A percentile compares a stretch with the other conserved stretches of the same genome.
Conservation (phyloP, 2,888 invertebrate species). For the Acanthoscelides obtectus region DNA sequence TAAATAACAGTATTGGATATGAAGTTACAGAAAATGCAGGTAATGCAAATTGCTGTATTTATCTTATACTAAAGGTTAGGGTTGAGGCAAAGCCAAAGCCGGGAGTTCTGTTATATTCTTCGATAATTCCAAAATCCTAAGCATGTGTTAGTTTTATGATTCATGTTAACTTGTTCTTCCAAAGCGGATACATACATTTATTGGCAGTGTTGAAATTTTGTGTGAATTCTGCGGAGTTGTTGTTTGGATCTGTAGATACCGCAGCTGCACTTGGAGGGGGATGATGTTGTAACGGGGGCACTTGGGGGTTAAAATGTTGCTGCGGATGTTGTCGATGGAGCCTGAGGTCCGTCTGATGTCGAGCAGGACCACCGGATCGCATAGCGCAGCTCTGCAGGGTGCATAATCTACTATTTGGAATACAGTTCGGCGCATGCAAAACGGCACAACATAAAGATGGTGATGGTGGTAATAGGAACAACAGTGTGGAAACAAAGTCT, state of each 20-base stretch:
- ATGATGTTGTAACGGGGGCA: background rate
- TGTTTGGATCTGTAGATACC: slow-evolving; percentile 39
- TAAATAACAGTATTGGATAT: too few species aligned
- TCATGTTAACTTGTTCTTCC: background rate
- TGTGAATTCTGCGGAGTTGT: slow-evolving; percentile 37
- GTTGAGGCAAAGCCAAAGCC: background rate
- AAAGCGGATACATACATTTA: slow-evolving; percentile 40
- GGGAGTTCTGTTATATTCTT: background rate
- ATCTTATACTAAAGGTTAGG: too few species aligned
- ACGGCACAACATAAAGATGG: slow-evolving; percentile 16
- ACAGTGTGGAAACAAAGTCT: background rate
- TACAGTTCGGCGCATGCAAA: slow-evolving; percentile 21
- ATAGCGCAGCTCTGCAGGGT: slow-evolving; percentile 35
- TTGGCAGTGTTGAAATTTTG: slow-evolving; percentile 36
- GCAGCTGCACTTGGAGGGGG: slow-evolving; percentile 8
- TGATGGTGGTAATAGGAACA: background rate
- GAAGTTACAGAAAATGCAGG: too few species aligned
- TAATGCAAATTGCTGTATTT: too few species aligned
- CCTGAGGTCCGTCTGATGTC: slow-evolving; percentile 27
- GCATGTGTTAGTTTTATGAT: background rate
- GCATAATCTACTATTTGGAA: slow-evolving; percentile 26
- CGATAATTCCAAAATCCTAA: background rate
- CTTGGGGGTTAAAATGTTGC: slow-evolving; percentile 18
- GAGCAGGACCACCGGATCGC: slow-evolving; percentile 42
- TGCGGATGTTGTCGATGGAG: slow-evolving; percentile 23